phyloP scores from a whole-genome alignment of 2,113 vertebrate species.

The Hydrolagus affinis region DNA sequence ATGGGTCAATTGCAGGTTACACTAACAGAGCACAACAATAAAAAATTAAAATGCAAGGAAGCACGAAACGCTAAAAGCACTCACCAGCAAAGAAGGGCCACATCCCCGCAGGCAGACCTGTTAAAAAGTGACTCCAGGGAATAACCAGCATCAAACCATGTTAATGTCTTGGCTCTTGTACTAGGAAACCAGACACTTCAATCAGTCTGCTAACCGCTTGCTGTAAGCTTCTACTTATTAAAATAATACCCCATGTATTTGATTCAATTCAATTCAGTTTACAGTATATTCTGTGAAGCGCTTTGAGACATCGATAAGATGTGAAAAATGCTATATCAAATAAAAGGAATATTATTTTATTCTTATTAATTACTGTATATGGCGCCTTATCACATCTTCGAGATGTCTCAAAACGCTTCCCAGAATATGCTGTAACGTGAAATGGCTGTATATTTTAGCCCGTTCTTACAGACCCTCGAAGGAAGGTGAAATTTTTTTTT shows the following conservation, averaged over 20 bases:
- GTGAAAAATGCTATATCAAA: too few relatives aligned
- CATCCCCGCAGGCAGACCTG: conserved; percentile 25
- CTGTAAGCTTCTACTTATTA: background rate
- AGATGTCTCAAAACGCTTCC: too few relatives aligned
- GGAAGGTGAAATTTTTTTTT: background rate
- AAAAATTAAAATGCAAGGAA: conserved; percentile 56
- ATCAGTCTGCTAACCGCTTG: background rate
- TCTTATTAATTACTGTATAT: too few relatives aligned
- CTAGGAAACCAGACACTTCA: conserved; percentile 16
- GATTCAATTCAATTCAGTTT: too few relatives aligned
- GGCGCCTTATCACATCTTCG: too few relatives aligned
- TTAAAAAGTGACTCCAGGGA: conserved; percentile 28
- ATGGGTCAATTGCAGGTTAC: conserved; percentile 61
- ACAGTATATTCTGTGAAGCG: too few relatives aligned
- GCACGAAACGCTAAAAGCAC: conserved; percentile 41
- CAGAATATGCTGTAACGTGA: too few relatives aligned
- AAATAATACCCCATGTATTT: too few relatives aligned
- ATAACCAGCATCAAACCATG: conserved; percentile 13
- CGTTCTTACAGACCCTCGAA: background rate
- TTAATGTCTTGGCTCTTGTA: conserved; percentile 11
- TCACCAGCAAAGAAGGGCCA: conserved; percentile 34
- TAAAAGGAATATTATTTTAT: too few relatives aligned
- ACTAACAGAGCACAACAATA: conserved; percentile 53
- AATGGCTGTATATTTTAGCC: background rate
- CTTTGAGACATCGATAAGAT: too few relatives aligned